These are phyloP conservation scores for Frankliniella fusca DNA, from an alignment of 2,888 invertebrate genomes.

Conservation along the genomic window DNA sequence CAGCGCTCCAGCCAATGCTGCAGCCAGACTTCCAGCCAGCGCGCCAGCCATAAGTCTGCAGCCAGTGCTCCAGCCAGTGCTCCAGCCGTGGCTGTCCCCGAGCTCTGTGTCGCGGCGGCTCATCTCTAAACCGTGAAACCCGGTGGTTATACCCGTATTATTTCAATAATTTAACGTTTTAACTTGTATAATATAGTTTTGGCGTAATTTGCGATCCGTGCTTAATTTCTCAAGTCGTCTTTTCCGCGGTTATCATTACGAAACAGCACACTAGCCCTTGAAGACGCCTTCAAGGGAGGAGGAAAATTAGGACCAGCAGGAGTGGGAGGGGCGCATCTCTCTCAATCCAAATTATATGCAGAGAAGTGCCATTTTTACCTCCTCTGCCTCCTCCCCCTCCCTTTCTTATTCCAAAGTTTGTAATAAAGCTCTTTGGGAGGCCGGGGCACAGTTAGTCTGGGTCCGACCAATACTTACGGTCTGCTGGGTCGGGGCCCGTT, in stretches of 20 bases:
- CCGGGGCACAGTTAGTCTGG: neutral
- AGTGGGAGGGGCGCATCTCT: neutral
- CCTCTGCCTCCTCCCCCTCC: neutral
- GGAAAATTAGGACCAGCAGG: neutral
- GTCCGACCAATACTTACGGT: neutral
- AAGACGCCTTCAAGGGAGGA: too few relatives aligned
- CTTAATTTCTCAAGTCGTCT: too few relatives aligned
- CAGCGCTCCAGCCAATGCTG: neutral
- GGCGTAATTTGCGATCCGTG: too few relatives aligned
- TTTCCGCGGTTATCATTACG: neutral
- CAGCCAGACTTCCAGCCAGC: neutral
- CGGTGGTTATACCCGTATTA: too few relatives aligned
- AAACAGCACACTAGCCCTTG: neutral
- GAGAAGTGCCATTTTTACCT: slow-evolving; percentile 9
- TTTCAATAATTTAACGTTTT: too few relatives aligned
- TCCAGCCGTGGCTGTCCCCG: too few relatives aligned
- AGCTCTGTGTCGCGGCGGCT: too few relatives aligned
- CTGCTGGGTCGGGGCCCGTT: neutral
- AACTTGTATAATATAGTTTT: too few relatives aligned
- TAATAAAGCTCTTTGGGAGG: slow-evolving; percentile 12
- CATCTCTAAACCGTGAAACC: too few relatives aligned
- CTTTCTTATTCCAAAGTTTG: slow-evolving; percentile 3
- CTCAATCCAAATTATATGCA: slow-evolving; percentile 24
- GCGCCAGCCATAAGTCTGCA: too few relatives aligned
- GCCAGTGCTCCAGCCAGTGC: too few relatives aligned